Percentiles rank a stretch among this genome's conserved stretches.
phyloP scores from a whole-genome alignment of 2,888 invertebrate genomes.

The Nephrotoma flavescens region DNA sequence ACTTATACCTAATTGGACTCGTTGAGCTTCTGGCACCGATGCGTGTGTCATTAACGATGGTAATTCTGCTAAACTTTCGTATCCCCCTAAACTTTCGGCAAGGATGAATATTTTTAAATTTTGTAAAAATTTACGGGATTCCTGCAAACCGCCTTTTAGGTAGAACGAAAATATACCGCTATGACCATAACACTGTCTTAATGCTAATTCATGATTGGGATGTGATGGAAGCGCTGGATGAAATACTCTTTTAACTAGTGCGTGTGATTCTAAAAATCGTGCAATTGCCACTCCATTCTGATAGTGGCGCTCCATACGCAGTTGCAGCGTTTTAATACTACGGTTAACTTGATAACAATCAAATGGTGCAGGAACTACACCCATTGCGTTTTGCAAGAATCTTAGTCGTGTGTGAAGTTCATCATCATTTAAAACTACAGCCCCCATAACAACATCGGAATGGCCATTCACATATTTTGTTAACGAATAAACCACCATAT shows the following conservation, averaged over 20 bases:
- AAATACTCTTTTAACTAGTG: constrained; percentile 60
- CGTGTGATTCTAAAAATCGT: constrained; percentile 65
- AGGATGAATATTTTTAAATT: constrained; percentile 65
- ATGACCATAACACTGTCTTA: constrained; percentile 70
- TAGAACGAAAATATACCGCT: constrained; percentile 89
- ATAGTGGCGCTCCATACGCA: constrained; percentile 85
- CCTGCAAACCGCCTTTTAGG: constrained; percentile 57
- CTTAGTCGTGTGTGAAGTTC: constrained; percentile 54
- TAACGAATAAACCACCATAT: constrained; percentile 79
- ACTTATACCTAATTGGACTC: constrained; percentile 60
- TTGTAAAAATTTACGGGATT: constrained; percentile 59
- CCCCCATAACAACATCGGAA: constrained; percentile 94
- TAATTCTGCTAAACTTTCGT: constrained; percentile 85
- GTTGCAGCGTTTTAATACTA: constrained; percentile 81
- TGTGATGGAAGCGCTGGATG: constrained; percentile 80
- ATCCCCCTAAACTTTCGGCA: constrained; percentile 92
- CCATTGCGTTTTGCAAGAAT: constrained; percentile 69
- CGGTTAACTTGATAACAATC: constrained; percentile 90
- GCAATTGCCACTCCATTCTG: constrained; percentile 64
- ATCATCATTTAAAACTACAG: constrained; percentile 58
- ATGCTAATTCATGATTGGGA: constrained; percentile 67
- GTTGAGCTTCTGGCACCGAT: constrained; percentile 63
- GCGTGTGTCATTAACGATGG: constrained; percentile 94
- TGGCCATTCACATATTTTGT: constrained; percentile 99
- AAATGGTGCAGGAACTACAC: constrained; percentile 89